Conservation (phyloP, 2,888 invertebrate species). For the Ophion ellenae region DNA sequence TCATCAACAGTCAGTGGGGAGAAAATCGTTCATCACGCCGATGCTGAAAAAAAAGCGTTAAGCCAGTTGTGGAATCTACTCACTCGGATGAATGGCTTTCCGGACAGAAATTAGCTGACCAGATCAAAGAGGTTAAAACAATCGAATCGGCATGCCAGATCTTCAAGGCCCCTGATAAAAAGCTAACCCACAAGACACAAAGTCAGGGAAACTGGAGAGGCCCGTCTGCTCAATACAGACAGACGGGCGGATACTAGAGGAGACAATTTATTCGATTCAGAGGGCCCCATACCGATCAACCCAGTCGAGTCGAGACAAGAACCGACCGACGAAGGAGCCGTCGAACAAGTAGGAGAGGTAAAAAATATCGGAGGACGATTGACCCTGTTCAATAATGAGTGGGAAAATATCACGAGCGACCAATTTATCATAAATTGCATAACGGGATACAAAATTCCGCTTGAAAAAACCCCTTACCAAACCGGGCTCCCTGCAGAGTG, state of each 20-base stretch:
- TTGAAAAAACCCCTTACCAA: no score
- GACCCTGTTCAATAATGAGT: conserved; percentile 12
- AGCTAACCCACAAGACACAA: background rate
- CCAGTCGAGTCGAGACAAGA: conserved; percentile 43
- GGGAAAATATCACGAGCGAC: conserved; percentile 24
- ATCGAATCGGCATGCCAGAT: background rate
- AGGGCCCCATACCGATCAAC: conserved; percentile 43
- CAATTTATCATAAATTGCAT: no score
- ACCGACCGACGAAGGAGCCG: conserved; percentile 39
- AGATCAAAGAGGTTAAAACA: conserved; percentile 53
- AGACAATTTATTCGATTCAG: conserved; percentile 44
- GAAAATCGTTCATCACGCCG: conserved; percentile 46
- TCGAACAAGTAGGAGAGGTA: conserved; percentile 49
- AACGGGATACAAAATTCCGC: no score
- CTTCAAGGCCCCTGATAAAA: conserved; percentile 8
- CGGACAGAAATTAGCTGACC: background rate
- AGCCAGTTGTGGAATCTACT: conserved; percentile 17
- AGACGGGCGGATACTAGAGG: conserved; percentile 14
- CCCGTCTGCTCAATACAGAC: conserved; percentile 38
- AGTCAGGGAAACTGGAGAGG: conserved; percentile 5
- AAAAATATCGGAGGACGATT: conserved; percentile 32
- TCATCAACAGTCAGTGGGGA: conserved; percentile 51
- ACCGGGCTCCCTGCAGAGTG: no score
- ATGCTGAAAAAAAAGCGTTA: conserved; percentile 51
- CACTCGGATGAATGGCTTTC: conserved; percentile 37